Conservation (phyloP, 2,888 invertebrate genomes). For the Oligia strigilis region DNA sequence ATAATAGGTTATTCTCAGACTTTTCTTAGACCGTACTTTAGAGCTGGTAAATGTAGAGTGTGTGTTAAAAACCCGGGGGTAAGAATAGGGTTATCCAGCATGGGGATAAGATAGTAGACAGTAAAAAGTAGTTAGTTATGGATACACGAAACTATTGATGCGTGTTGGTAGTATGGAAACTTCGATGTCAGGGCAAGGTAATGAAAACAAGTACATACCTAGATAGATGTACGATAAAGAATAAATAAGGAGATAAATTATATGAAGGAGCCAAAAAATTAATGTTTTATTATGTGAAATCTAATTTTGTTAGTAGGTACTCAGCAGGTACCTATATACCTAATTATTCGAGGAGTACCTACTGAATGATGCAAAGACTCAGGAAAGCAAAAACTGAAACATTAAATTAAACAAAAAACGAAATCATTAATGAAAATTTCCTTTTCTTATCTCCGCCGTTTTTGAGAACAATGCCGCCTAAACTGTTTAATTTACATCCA, state of each 20-base stretch:
- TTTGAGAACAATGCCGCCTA: conserved; percentile 86
- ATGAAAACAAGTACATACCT: neutral
- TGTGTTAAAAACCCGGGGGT: neutral
- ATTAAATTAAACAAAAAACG: conserved; percentile 56
- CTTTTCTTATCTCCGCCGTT: conserved; percentile 65
- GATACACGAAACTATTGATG: neutral
- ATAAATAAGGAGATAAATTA: neutral
- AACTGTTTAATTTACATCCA: conserved; percentile 89
- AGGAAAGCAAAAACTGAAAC: conserved; percentile 16
- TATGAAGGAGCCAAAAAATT: neutral
- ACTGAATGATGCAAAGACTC: neutral
- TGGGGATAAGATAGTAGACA: neutral
- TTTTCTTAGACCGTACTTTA: neutral
- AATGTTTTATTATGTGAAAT: neutral
- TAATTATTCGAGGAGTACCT: conserved; percentile 9
- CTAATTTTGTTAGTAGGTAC: neutral
- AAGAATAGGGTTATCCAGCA: neutral
- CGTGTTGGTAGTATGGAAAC: neutral
- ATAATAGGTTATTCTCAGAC: neutral
- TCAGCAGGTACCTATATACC: neutral
- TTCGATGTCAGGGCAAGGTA: neutral
- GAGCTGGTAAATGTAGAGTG: neutral
- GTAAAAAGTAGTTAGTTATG: neutral
- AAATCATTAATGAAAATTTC: conserved; percentile 73
- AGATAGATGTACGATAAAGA: too few species aligned